Base-by-base conservation (phyloP, 2,797 vertebrate species). In the Melanitta fusca region DNA sequence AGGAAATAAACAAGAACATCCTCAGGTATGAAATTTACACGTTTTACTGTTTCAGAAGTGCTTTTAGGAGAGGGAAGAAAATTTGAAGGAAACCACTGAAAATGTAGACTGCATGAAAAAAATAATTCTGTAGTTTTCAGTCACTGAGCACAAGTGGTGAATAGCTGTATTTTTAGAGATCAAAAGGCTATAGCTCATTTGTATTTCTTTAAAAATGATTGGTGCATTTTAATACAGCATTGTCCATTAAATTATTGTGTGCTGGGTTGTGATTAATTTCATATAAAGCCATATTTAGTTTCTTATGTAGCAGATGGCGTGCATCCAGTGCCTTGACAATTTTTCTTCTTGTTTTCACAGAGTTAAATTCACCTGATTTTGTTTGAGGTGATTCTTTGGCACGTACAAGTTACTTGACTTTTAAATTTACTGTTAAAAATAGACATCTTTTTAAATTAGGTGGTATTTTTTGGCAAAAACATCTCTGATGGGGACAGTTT, bases 301-400 rank as follows among this genome's bases (percentile, higher is more conserved):
- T 81, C 28, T 45, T 49, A 36, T 17, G 14, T 70, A 80, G 51
- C 13, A 83, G 91, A 20, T 83, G 57, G 34, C 7, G 3, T 66
- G 72, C 85, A 82, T 69, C 66, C 84, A 74, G 38, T 92, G 22
- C 73, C 84, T 71, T 74, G 53, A 16, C 81, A 69, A 7, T 89
- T 92, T 79, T 69, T 87, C 65, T 93, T 91, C 58, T 51, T 93
- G n/a, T 60, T 88, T 78, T 80, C 64, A 41, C 2, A 0, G 28
- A 62, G 54, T 96, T 96, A 94, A 96, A 93, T 82, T 90, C 54
- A 86, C 56, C 43, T 57, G 56, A 43, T 75, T 89, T 62, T 74
- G 39, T 70, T 75, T 32, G 58, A 75, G 34, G 45, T 85, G 30
- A 30, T 91, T 95, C 78, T 71, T 41, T 86, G 80, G 79, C 51